phyloP scores from a whole-genome alignment of 2,797 vertebrate genomes.

The Danio jaintianensis region DNA sequence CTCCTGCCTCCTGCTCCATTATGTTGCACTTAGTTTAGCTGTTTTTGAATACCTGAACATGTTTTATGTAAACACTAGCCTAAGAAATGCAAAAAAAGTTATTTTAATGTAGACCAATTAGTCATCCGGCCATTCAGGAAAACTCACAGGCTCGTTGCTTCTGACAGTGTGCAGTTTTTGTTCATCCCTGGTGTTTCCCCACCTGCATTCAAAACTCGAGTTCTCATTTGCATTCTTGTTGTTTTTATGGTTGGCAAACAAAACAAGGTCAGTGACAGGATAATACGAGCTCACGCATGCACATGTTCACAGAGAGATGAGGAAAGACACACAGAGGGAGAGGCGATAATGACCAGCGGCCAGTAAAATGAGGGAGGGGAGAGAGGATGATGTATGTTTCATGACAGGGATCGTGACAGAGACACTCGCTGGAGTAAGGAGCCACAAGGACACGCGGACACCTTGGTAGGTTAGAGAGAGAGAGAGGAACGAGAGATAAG shows the following conservation, averaged over 20 bases:
- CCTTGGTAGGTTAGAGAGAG: slow-evolving; percentile 45
- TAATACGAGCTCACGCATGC: slow-evolving; percentile 14
- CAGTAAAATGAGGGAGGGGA: slow-evolving; percentile 73
- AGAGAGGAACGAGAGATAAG: slow-evolving; percentile 52
- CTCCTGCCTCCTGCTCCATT: background rate
- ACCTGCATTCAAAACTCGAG: slow-evolving; percentile 35
- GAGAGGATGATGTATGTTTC: slow-evolving; percentile 80
- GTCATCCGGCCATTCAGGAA: slow-evolving; percentile 7
- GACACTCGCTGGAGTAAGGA: slow-evolving; percentile 73
- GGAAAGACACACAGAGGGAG: slow-evolving; percentile 65
- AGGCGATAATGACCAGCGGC: slow-evolving; percentile 78
- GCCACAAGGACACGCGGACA: slow-evolving; percentile 78
- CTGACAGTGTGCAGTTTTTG: slow-evolving; percentile 1
- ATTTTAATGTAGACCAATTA: slow-evolving; percentile 6
- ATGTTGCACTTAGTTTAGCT: background rate
- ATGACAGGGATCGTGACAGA: slow-evolving; percentile 80
- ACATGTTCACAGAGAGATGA: slow-evolving; percentile 23
- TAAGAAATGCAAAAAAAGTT: background rate
- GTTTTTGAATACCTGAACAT: background rate
- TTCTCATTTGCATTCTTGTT: slow-evolving; percentile 41
- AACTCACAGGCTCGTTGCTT: background rate
- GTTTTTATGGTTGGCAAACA: slow-evolving; percentile 42
- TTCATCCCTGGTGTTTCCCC: slow-evolving; percentile 1
- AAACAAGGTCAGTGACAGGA: slow-evolving; percentile 44
- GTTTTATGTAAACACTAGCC: slow-evolving; percentile 13